Percentiles rank a stretch among this genome's conserved stretches.
Conservation (phyloP, 2,888 invertebrate species). For the Diaphora mendica region DNA sequence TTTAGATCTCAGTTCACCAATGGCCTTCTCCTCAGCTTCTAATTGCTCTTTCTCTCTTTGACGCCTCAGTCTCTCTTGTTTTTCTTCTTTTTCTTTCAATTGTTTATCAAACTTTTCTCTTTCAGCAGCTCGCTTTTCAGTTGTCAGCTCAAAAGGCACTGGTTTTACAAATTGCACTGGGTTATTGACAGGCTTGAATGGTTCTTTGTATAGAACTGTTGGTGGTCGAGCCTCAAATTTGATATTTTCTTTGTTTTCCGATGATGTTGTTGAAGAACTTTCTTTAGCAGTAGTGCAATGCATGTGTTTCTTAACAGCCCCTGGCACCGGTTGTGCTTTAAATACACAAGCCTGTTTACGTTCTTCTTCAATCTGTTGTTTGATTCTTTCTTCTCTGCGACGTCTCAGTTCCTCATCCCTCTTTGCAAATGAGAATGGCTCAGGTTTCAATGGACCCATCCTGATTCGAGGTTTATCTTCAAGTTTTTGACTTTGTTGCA, state of each 20-base stretch:
- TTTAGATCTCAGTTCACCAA: conserved; percentile 83
- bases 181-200: conserved; percentile 87
- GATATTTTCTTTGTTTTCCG: conserved; percentile 79
- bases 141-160: conserved; percentile 87
- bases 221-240: conserved; percentile 89
- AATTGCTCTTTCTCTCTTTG: conserved; percentile 70
- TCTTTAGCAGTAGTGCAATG: conserved; percentile 62
- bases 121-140: conserved; percentile 88
- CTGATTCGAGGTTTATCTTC: conserved; percentile 57
- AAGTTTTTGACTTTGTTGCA: conserved; percentile 46
- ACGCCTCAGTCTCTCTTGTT: conserved; percentile 74
- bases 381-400: conserved; percentile 88
- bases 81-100: conserved; percentile 84
- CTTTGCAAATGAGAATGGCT: conserved; percentile 90
- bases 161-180: conserved; percentile 75
- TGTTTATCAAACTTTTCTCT: conserved; percentile 87
- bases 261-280: conserved; percentile 67
- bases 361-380: conserved; percentile 85
- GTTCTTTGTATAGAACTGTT: conserved; percentile 87
- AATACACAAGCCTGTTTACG: conserved; percentile 88
- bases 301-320: conserved; percentile 77
- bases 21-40: conserved; percentile 82
- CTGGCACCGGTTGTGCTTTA: conserved; percentile 90
- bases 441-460: conserved; percentile 68
- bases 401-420: conserved; percentile 86